Conservation (phyloP, 2,113 vertebrate species). For the Trachemys scripta region DNA sequence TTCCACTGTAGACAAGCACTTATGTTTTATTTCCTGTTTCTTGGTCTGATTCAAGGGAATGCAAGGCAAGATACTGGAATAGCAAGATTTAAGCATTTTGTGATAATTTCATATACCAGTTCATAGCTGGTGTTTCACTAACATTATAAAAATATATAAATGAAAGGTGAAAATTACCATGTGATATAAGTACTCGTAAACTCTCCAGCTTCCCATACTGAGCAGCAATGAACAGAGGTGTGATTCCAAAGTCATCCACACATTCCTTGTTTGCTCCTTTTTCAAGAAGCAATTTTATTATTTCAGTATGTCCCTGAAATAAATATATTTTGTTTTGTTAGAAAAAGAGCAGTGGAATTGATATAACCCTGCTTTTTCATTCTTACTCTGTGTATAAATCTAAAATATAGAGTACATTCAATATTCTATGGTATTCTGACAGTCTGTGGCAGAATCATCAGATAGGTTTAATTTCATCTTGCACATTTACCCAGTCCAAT, state of each 20-base stretch:
- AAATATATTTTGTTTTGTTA: slow-evolving; percentile 36
- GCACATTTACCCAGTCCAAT: neutral
- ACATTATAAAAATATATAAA: neutral
- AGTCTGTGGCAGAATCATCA: neutral
- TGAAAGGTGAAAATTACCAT: slow-evolving; percentile 63
- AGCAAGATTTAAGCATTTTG: neutral
- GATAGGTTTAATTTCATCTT: neutral
- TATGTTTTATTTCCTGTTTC: neutral
- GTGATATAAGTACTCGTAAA: slow-evolving; percentile 78
- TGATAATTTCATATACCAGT: neutral
- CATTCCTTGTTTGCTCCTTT: slow-evolving; percentile 78
- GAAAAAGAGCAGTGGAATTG: fast-evolving
- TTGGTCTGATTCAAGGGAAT: neutral
- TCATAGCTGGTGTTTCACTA: neutral
- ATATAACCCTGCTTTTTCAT: fast-evolving
- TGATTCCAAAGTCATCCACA: slow-evolving; percentile 85
- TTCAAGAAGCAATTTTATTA: slow-evolving; percentile 78
- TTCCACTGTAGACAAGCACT: neutral
- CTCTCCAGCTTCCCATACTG: slow-evolving; percentile 87
- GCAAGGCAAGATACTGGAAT: neutral
- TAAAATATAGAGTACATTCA: neutral
- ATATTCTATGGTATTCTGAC: neutral
- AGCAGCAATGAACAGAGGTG: slow-evolving; percentile 87
- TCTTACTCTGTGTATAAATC: neutral
- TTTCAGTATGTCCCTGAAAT: slow-evolving; percentile 85